Conservation (phyloP, 2,113 vertebrate species). For the Eurystomus gularis region DNA sequence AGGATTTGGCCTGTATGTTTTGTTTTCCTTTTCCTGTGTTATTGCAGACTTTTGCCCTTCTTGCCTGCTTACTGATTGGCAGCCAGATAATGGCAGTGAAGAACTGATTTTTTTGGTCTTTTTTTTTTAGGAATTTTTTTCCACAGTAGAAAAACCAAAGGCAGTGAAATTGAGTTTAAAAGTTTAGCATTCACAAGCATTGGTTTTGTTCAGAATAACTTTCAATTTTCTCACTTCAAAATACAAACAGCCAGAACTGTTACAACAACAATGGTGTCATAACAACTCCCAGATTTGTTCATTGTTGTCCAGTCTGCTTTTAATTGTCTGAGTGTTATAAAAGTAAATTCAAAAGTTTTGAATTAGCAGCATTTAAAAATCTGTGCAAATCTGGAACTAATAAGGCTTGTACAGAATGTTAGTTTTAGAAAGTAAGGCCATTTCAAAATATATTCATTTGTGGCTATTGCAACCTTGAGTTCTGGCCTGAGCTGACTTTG, state of each 20-base stretch:
- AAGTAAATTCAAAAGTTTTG: slow-evolving; percentile 54
- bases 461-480: background rate
- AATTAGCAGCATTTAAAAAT: slow-evolving; percentile 33
- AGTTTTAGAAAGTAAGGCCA: background rate
- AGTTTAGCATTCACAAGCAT: background rate
- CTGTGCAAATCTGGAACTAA: slow-evolving; percentile 33
- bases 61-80: slow-evolving; percentile 12
- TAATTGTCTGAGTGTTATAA: slow-evolving; percentile 45
- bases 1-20: slow-evolving; percentile 4
- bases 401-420: background rate
- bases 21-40: slow-evolving; percentile 22
- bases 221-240: slow-evolving; percentile 53
- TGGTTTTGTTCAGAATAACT: slow-evolving; percentile 39
- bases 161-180: slow-evolving; percentile 5
- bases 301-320: slow-evolving; percentile 38
- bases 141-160: background rate
- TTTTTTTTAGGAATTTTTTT: background rate
- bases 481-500: background rate
- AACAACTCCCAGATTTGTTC: slow-evolving; percentile 42
- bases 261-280: slow-evolving; percentile 33
- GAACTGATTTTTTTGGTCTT: background rate
- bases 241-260: slow-evolving; percentile 16
- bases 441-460: slow-evolving; percentile 11
- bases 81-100: slow-evolving; percentile 1
- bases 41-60: slow-evolving; percentile 22